These are phyloP conservation scores for Centropristis striata DNA, from an alignment of 2,113 vertebrate genomes.

Conservation along the genomic window DNA sequence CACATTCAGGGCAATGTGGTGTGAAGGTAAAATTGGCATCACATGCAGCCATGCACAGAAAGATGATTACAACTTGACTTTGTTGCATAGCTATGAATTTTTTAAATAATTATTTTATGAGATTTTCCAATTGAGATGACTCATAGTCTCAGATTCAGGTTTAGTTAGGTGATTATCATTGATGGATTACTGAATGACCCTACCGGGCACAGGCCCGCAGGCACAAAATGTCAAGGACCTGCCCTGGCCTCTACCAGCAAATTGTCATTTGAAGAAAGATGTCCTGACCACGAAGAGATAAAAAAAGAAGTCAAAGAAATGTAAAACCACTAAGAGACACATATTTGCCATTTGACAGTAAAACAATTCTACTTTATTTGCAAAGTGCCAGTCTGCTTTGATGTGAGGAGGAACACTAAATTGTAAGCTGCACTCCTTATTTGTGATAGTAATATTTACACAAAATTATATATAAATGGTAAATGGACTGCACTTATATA, in stretches of 20 bases:
- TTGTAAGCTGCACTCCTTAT: background rate
- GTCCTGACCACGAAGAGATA: too few relatives aligned
- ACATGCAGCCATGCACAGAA: background rate
- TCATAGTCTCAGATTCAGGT: background rate
- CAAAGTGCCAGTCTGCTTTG: background rate
- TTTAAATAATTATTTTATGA: background rate
- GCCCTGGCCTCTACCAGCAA: too few relatives aligned
- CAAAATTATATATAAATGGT: too few relatives aligned
- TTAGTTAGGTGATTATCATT: background rate
- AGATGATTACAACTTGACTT: background rate
- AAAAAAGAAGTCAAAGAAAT: too few relatives aligned
- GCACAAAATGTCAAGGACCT: too few relatives aligned
- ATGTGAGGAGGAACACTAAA: background rate
- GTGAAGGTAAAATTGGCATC: slow-evolving; percentile 29
- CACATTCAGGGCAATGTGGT: slow-evolving; percentile 14
- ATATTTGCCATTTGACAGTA: background rate
- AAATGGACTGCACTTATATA: too few relatives aligned
- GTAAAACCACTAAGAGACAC: too few relatives aligned
- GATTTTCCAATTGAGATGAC: background rate
- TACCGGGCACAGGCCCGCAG: too few relatives aligned
- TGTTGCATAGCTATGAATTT: slow-evolving; percentile 5
- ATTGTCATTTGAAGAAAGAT: too few relatives aligned
- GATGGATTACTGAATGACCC: too few relatives aligned
- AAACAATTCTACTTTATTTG: background rate
- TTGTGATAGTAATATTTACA: background rate